These are phyloP conservation scores for Thereva unica DNA, from an alignment of 2,888 invertebrate genomes.

Conservation along the genomic window DNA sequence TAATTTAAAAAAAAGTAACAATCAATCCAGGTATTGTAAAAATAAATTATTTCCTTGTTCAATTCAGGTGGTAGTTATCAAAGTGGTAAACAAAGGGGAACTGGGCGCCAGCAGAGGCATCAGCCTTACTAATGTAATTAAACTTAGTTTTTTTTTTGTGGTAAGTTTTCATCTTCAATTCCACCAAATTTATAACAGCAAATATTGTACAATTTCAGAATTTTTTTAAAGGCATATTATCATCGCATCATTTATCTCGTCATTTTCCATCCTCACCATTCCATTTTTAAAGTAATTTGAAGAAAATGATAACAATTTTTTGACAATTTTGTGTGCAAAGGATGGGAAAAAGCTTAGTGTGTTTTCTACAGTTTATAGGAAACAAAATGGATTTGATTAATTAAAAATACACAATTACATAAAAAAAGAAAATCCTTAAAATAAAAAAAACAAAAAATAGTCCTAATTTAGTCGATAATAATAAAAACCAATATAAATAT, in stretches of 20 bases:
- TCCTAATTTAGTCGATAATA: conserved; percentile 28
- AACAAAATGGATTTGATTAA: conserved; percentile 28
- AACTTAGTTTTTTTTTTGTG: conserved; percentile 35
- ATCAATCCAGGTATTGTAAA: conserved; percentile 3
- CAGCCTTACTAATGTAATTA: conserved; percentile 73
- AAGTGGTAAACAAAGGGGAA: conserved; percentile 84
- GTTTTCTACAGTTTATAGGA: conserved; percentile 19
- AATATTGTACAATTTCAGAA: conserved; percentile 21
- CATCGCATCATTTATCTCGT: conserved; percentile 22
- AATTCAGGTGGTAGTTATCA: conserved; percentile 63
- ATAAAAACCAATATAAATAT: conserved; percentile 38
- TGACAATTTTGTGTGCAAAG: conserved; percentile 27
- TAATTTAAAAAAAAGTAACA: conserved; percentile 7
- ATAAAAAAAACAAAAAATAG: conserved; percentile 31
- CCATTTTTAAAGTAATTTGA: conserved; percentile 40
- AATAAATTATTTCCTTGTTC: conserved; percentile 14
- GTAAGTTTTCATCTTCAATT: conserved; percentile 21
- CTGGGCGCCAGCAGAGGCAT: conserved; percentile 82
- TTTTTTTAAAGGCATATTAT: conserved; percentile 27
- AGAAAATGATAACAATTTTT: conserved; percentile 26
- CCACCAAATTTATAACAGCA: background rate
- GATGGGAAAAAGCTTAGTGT: conserved; percentile 9
- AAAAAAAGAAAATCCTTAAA: conserved; percentile 26
- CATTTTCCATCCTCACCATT: conserved; percentile 44
- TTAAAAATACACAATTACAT: conserved; percentile 24